Conservation (phyloP, 2,113 vertebrate genomes). For the Grammomys surdaster region DNA sequence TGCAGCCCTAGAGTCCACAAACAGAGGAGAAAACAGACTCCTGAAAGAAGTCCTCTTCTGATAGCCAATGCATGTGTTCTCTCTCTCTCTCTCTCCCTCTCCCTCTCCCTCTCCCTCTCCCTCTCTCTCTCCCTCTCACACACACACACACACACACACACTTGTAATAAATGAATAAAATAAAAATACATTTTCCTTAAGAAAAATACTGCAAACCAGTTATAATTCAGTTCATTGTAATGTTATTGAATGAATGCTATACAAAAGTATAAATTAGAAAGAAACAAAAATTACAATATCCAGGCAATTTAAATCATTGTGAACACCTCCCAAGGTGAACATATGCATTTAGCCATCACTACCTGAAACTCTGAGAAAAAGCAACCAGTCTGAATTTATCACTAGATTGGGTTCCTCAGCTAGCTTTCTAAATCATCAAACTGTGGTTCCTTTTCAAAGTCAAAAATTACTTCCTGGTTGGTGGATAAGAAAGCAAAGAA, state of each 20-base stretch:
- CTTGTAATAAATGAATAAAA: not conserved
- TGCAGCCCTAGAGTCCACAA: not conserved
- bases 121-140: not conserved
- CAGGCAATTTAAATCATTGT: not conserved
- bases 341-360: not conserved
- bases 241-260: not conserved
- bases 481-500: constrained; percentile 14
- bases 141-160: not conserved
- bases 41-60: not conserved
- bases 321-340: not conserved
- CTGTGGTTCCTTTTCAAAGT: constrained; percentile 61
- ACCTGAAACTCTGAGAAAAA: constrained; percentile 22
- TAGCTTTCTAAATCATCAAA: constrained; percentile 63
- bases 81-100: not conserved
- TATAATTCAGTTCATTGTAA: not conserved
- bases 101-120: not conserved
- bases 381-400: constrained; percentile 23
- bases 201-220: not conserved
- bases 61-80: not conserved
- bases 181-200: constrained; percentile 26
- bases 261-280: not conserved
- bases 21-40: not conserved
- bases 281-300: constrained; percentile 45
- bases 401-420: not conserved
- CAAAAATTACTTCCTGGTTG: constrained; percentile 59